Evolutionary conservation across 2,797 vertebrate species (phyloP).

Genomic region (Clangula hyemalis): DNA sequence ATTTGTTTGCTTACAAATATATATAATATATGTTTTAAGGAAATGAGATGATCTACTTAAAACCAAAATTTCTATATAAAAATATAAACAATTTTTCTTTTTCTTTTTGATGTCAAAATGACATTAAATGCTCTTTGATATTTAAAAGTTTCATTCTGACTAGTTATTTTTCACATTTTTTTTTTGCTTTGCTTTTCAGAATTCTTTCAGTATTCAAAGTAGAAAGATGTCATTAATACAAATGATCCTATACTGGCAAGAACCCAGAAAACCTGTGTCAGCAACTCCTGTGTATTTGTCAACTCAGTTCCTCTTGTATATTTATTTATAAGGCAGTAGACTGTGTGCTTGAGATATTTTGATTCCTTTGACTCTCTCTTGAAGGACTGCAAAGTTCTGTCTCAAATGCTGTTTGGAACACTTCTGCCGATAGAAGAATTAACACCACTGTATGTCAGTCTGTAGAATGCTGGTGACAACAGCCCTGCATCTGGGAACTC

Average conservation of each 20-base stretch:
- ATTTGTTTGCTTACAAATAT: not conserved
- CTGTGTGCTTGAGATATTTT: not conserved
- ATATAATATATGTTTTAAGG: not conserved
- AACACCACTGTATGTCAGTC: not conserved
- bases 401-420: not conserved
- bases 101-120: not conserved
- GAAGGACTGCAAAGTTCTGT: not conserved
- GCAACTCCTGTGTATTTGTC: not conserved
- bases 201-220: constrained; percentile 29
- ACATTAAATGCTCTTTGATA: not conserved
- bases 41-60: not conserved
- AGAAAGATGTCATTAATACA: not conserved
- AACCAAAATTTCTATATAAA: not conserved
- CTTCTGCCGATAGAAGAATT: not conserved
- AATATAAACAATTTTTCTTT: not conserved
- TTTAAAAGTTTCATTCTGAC: not conserved
- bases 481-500: not conserved
- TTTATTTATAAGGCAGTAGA: constrained; percentile 45
- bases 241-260: constrained; percentile 30
- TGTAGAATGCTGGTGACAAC: not conserved
- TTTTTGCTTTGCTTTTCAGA: constrained; percentile 23
- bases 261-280: constrained; percentile 26
- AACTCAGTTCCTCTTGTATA: constrained; percentile 33
- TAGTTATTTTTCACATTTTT: not conserved
- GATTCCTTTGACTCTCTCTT: not conserved